Evolutionary conservation across 2,797 vertebrate genomes (phyloP), one percentile per base, ranked within the genome.

Genomic region (Benthosema pterotum): DNA sequence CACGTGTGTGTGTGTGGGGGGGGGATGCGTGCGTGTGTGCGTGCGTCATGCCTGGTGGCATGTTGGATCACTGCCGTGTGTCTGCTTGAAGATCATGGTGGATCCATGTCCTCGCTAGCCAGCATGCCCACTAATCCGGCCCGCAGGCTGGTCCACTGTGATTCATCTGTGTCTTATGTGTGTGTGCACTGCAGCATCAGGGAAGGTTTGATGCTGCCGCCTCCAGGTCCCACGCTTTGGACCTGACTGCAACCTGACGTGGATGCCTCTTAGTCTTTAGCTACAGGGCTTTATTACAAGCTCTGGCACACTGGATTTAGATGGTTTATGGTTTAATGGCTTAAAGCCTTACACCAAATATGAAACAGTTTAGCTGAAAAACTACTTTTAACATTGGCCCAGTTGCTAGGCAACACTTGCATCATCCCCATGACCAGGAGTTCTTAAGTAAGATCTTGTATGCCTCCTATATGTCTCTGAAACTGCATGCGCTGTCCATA

Each of bases 281-380:
- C 72, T 65, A 69, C 70, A 59, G 68, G 74, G 80, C 75, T 71
- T 87, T 76, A 82, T 87, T 83, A 82, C 79, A 67, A 83, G 74
- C 57, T 74, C 77, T 50, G 62, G 63, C 80, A 73, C 75, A 57
- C 51, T 42, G 79, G 83, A 86, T n/a, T n/a, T n/a, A n/a, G n/a
- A n/a, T n/a, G n/a, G n/a, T n/a, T n/a, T n/a, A n/a, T n/a, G n/a
- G n/a, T n/a, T n/a, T n/a, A n/a, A n/a, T n/a, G n/a, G n/a, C n/a
- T n/a, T n/a, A n/a, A n/a, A n/a, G n/a, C n/a, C n/a, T n/a, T n/a
- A n/a, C n/a, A n/a, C n/a, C n/a, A n/a, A n/a, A n/a, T n/a, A n/a
- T n/a, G n/a, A n/a, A n/a, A n/a, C n/a, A n/a, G n/a, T n/a, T n/a
- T n/a, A n/a, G n/a, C n/a, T n/a, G n/a, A n/a, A n/a, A n/a, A n/a